Base-by-base conservation (phyloP, 2,888 invertebrate species). In the Azorinus chamasolen region DNA sequence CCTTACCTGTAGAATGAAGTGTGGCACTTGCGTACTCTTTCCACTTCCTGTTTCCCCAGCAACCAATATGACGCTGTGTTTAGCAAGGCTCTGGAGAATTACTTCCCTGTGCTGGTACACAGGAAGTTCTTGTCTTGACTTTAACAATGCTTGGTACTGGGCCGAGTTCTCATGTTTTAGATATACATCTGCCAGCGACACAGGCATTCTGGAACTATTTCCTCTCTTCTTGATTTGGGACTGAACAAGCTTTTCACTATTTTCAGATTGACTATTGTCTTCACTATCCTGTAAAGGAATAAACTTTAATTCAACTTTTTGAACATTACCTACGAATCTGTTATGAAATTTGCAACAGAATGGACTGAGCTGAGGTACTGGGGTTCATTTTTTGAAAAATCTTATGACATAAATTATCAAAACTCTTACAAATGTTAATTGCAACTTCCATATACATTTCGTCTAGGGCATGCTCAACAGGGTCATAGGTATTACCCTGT, bases 11-110 rank as follows among this genome's bases (percentile, higher is more conserved):
- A 92, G 79, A 27, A 92, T 64, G 69, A 91, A 92, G 79, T 92
- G 92, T 22, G 92, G 92, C n/a, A 92, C 87, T 66, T 92, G 92
- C 1, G 92, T 92, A 80, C 91, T 91, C 73, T 92, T 92, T 0
- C 92, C 92, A 79, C 92, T 91, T 20, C 92, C 92, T 10, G 92
- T 92, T 65, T 92, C 92, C 32, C 92, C 92, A n/a, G 91, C 91
- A 32, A 92, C 82, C 45, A 92, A 86, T 16, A 91, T 81, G 5
- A 92, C 91, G 69, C 77, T 85, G 41, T 89, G 72, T 12, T 70
- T 69, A 12, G 66, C 57, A 3, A 92, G 74, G 8, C 65, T 68
- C 8, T 87, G 84, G 20, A 90, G 22, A 24, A 92, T 87, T 16
- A 64, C 53, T 1, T 81, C 82, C 57, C 77, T 84, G 66, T 89